Conservation (phyloP, 2,797 vertebrate species). For the Ctenosaura bakeri region DNA sequence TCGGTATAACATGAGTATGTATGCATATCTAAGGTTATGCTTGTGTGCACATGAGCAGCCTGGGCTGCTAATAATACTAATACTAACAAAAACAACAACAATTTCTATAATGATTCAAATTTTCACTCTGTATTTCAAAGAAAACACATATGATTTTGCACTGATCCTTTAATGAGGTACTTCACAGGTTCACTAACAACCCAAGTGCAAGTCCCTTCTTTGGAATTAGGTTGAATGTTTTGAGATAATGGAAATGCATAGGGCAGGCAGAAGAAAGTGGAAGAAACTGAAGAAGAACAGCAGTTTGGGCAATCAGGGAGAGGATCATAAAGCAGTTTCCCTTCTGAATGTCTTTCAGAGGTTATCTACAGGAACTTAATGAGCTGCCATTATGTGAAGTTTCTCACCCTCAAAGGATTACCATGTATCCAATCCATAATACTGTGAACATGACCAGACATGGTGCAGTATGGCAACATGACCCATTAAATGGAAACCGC, state of each 20-base stretch:
- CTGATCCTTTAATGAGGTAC: neutral
- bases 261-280: neutral
- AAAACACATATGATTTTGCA: neutral
- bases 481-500: conserved; percentile 42
- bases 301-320: neutral
- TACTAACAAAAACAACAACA: no score
- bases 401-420: neutral
- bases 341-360: neutral
- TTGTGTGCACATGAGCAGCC: neutral
- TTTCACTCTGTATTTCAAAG: neutral
- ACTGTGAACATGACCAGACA: conserved; percentile 34
- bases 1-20: no score
- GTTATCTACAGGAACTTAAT: neutral
- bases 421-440: conserved; percentile 21
- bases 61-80: no score
- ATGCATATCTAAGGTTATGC: neutral
- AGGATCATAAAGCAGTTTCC: neutral
- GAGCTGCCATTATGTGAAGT: neutral
- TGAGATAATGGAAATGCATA: neutral
- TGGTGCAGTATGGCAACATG: conserved; percentile 32
- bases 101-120: neutral
- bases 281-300: neutral
- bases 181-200: neutral
- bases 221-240: neutral
- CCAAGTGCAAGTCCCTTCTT: neutral